phyloP scores from a whole-genome alignment of 2,888 invertebrate species.

The Leucophora obtusa region DNA sequence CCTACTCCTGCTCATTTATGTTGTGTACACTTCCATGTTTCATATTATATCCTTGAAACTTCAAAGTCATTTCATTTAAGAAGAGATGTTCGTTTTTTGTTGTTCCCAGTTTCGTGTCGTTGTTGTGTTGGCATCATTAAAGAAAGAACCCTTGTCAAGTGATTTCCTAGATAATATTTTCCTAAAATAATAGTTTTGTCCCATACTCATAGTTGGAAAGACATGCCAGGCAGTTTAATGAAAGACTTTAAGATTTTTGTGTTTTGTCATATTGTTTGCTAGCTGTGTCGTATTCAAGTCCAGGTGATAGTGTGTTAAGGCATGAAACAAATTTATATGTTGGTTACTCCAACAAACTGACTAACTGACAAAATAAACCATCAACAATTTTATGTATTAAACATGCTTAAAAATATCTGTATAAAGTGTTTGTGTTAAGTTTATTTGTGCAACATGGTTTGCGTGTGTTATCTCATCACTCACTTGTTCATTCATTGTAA shows the following conservation, averaged over 20 bases:
- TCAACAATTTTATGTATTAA: slow-evolving; percentile 25
- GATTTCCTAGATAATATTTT: slow-evolving; percentile 65
- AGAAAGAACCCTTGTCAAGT: slow-evolving; percentile 76
- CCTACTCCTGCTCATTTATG: slow-evolving; percentile 23
- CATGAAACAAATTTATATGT: slow-evolving; percentile 52
- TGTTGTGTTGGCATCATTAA: slow-evolving; percentile 70
- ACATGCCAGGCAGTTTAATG: slow-evolving; percentile 51
- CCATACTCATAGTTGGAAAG: slow-evolving; percentile 9
- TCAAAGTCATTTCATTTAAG: slow-evolving; percentile 69
- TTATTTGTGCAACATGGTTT: slow-evolving; percentile 24
- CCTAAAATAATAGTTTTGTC: slow-evolving; percentile 64
- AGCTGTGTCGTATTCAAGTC: slow-evolving; percentile 32
- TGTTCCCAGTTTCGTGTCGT: slow-evolving; percentile 6
- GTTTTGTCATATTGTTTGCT: slow-evolving; percentile 33
- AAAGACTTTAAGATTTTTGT: slow-evolving; percentile 60
- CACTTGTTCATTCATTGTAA: slow-evolving; percentile 22
- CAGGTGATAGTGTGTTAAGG: slow-evolving; percentile 62
- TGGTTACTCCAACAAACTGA: slow-evolving; percentile 11
- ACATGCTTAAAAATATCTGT: slow-evolving; percentile 22
- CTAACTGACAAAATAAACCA: slow-evolving; percentile 34
- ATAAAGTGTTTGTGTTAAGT: slow-evolving; percentile 4
- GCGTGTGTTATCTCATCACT: slow-evolving; percentile 1
- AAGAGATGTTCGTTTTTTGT: slow-evolving; percentile 35
- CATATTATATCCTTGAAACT: slow-evolving; percentile 65
- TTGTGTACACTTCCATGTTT: slow-evolving; percentile 29